A percentile compares a stretch with the other conserved stretches of the same genome.
Conservation (phyloP, 2,888 invertebrate species). For the Campoletis raptor region DNA sequence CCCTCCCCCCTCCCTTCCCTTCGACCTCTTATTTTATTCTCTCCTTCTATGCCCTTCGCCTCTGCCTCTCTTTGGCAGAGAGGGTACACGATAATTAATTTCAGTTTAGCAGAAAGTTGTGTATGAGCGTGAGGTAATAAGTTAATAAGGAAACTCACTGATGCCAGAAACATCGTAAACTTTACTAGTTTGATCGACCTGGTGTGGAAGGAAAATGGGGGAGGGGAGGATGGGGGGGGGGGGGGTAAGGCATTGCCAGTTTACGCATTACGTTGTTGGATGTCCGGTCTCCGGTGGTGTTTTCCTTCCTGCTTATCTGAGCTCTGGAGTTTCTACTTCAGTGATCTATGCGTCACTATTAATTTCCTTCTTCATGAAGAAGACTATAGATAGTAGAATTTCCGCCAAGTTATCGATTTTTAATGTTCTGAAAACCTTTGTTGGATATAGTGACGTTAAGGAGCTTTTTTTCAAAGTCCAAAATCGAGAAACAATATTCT, state of each 20-base stretch:
- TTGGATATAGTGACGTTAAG: neutral
- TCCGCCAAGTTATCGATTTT: neutral
- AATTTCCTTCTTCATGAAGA: neutral
- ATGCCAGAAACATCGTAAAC: constrained; percentile 7
- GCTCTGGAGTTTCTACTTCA: neutral
- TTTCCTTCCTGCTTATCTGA: constrained; percentile 9
- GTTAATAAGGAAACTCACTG: constrained; percentile 9
- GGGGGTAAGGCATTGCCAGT: neutral
- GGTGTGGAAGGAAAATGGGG: neutral
- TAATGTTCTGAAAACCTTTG: neutral
- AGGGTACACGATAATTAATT: constrained; percentile 16
- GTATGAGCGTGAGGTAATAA: constrained; percentile 19
- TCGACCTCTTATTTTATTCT: neutral
- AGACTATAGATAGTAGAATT: neutral
- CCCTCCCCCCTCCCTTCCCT: neutral
- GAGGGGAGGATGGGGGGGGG: neutral
- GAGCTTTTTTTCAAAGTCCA: neutral
- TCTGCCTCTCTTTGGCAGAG: neutral
- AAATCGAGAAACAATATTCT: neutral
- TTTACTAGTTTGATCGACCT: constrained; percentile 24
- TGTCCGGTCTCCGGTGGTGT: constrained; percentile 5
- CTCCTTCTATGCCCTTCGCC: neutral
- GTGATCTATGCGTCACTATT: neutral
- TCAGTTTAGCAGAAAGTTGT: constrained; percentile 35
- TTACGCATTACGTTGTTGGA: constrained; percentile 5